phyloP scores from a whole-genome alignment of 1,140 invertebrate species.

The Mylabris phalerata region DNA sequence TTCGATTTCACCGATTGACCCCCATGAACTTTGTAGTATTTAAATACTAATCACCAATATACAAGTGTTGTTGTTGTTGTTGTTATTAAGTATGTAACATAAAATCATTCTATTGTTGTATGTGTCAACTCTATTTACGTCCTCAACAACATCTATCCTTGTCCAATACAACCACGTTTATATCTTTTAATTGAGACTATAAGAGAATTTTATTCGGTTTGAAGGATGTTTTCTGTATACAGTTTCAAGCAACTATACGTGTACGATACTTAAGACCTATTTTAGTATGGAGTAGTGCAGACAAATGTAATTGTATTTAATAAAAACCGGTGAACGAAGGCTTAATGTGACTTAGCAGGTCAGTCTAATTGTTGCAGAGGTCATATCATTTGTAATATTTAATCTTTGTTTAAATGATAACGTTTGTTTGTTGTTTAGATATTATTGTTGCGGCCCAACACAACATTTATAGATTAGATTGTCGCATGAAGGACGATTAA shows the following conservation, averaged over 20 bases:
- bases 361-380: slow-evolving; percentile 37
- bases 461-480: too few relatives aligned
- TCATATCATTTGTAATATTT: slow-evolving; percentile 39
- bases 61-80: too few relatives aligned
- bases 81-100: too few relatives aligned
- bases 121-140: not conserved
- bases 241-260: slow-evolving; percentile 4
- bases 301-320: slow-evolving; percentile 32
- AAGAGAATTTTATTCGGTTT: slow-evolving; percentile 1
- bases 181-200: slow-evolving; percentile 13
- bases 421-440: slow-evolving; percentile 10
- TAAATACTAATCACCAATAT: slow-evolving; percentile 10
- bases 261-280: slow-evolving; percentile 22
- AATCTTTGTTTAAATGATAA: slow-evolving; percentile 36
- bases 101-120: too few relatives aligned
- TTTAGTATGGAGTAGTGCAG: slow-evolving; percentile 17
- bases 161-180: not conserved
- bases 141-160: not conserved
- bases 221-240: slow-evolving; percentile 1
- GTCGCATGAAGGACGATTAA: too few relatives aligned
- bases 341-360: slow-evolving; percentile 33
- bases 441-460: not conserved
- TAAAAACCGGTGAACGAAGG: slow-evolving; percentile 28
- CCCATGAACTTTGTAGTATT: slow-evolving; percentile 14
- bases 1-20: slow-evolving; percentile 24